Base-by-base conservation (phyloP, 2,113 vertebrate species). In the Hystrix brachyura region DNA sequence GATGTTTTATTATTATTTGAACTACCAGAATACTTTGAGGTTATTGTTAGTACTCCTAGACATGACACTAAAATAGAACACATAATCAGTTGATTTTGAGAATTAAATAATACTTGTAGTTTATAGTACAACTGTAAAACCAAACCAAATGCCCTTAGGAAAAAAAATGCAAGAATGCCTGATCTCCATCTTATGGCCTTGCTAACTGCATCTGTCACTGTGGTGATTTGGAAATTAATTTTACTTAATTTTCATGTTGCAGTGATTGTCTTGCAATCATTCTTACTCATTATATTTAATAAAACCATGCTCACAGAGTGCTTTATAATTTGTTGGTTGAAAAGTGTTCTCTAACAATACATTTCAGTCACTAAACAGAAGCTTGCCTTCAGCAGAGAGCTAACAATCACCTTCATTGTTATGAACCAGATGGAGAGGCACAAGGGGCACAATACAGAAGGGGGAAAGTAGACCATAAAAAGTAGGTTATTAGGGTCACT, bases 201-300 rank as follows among this genome's bases (percentile, higher is more conserved):
- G 27, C 34, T 86, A 80, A 86, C 43, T 55, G 19, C 43, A 43
- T 55, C 17, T 83, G 19, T 90, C 65, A 76, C 38, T n/a, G 8
- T 34, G 12, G 27, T 65, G 14, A 97, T 62, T 92, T 88, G 25
- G 69, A 92, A 97, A 90, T 90, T 51, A 91, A 87, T 90, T 78
- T 87, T 87, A 81, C 79, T 97, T 80, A 83, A 87, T 78, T 86
- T 27, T 64, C 71, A 93, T 87, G 48, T 59, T 92, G 10, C 18
- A 69, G 59, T 65, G 38, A 51, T 67, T 81, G 80, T 19, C 18
- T 83, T 90, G 27, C 11, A 79, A 29, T 88, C 18, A 60, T 48
- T 91, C 34, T 76, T 57, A 65, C 80, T 93, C 79, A 32, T 82
- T 93, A 29, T 38, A 74, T 60, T 91, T 87, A 87, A 69, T 93